A percentile compares a stretch with the other conserved stretches of the same genome.
Evolutionary conservation across 2,113 vertebrate genomes (phyloP).

Genomic region (Empidonax traillii): DNA sequence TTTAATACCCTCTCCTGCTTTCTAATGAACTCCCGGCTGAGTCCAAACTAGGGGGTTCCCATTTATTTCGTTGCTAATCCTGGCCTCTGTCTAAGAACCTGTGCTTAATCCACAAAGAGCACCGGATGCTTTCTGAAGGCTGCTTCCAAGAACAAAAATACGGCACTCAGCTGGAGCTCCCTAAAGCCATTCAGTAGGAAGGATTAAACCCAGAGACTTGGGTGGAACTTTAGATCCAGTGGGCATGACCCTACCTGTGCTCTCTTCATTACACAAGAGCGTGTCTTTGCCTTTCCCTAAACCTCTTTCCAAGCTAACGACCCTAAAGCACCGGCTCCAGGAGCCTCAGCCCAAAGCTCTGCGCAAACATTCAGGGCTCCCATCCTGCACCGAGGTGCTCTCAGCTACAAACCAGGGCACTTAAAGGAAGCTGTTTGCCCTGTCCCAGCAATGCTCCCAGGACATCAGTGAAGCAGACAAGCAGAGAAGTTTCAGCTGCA

Average conservation of each 20-base stretch:
- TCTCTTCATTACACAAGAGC: neutral
- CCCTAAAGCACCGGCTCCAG: neutral
- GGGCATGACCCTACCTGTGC: constrained; percentile 42
- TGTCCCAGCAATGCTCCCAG: neutral
- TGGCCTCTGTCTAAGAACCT: constrained; percentile 37
- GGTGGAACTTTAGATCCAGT: neutral
- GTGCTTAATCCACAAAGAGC: constrained; percentile 28
- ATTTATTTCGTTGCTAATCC: constrained; percentile 13
- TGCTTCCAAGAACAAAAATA: constrained; percentile 30
- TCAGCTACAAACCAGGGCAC: neutral
- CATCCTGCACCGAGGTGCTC: neutral
- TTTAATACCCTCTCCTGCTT: neutral
- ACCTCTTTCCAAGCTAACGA: neutral
- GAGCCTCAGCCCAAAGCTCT: neutral
- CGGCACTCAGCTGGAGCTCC: constrained; percentile 29
- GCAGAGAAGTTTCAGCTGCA: neutral
- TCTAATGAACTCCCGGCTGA: neutral
- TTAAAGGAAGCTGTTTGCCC: neutral
- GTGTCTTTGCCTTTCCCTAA: neutral
- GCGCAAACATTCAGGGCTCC: neutral
- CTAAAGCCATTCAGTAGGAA: constrained; percentile 34
- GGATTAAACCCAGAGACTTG: constrained; percentile 33
- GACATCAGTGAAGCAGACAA: neutral
- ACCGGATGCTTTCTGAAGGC: constrained; percentile 23
- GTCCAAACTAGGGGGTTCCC: neutral